Evolutionary conservation across 1,140 invertebrate genomes (phyloP).

Genomic region (Heliconius melpomene): DNA sequence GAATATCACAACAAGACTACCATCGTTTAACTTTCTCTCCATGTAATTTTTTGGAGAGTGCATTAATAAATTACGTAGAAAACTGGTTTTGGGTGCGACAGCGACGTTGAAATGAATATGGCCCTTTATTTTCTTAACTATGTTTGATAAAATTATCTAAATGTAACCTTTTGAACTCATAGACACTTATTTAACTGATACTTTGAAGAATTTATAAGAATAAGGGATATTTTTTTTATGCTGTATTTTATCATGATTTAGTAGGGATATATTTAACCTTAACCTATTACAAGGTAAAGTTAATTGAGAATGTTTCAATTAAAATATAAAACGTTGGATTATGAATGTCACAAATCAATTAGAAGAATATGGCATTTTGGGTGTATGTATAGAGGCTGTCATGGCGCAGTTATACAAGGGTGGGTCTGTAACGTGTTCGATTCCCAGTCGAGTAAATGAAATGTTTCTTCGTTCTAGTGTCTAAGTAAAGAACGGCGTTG

Average conservation of each 20-base stretch:
- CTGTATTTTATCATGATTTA: neutral
- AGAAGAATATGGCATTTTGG: too few relatives aligned
- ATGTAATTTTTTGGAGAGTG: neutral
- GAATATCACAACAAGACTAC: slow-evolving; percentile 6
- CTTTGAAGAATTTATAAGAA: neutral
- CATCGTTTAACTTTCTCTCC: slow-evolving; percentile 12
- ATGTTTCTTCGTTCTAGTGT: neutral
- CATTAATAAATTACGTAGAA: neutral
- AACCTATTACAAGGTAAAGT: neutral
- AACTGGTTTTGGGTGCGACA: too few relatives aligned
- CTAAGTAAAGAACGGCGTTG: too few relatives aligned
- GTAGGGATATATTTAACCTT: neutral
- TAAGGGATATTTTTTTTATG: neutral
- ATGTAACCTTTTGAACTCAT: slow-evolving; percentile 18
- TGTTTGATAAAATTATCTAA: neutral
- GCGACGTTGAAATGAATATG: too few relatives aligned
- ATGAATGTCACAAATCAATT: too few relatives aligned
- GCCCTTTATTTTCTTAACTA: too few relatives aligned
- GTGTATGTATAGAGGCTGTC: too few relatives aligned
- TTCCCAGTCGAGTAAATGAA: neutral
- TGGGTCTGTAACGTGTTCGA: too few relatives aligned
- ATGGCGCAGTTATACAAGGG: too few relatives aligned
- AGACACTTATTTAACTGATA: slow-evolving; percentile 15
- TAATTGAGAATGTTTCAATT: neutral
- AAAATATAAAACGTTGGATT: neutral